Conservation (phyloP, 64 coral and sea anemone genomes). For the Montipora efflorescens region DNA sequence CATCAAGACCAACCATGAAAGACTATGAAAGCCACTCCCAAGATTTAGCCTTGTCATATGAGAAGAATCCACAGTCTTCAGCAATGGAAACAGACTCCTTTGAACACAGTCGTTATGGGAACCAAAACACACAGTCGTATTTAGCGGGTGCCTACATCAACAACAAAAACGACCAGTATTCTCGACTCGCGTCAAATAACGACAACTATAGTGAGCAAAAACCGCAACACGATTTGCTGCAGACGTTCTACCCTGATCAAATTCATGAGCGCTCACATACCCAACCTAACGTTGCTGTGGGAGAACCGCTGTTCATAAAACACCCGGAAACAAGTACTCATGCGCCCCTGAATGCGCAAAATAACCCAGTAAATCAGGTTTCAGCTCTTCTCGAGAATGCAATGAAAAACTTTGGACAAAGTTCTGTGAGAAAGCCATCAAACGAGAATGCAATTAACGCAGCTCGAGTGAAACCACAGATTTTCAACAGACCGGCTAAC, state of each 20-base stretch:
- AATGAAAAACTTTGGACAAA: slow-evolving; percentile 18
- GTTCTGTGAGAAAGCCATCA: background rate
- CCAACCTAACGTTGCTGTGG: slow-evolving; percentile 31
- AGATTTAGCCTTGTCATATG: slow-evolving; percentile 9
- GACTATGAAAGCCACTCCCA: slow-evolving; percentile 41
- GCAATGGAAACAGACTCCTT: background rate
- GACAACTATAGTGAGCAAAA: background rate
- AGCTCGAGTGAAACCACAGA: background rate
- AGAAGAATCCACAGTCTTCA: background rate
- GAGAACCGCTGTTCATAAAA: slow-evolving; percentile 37
- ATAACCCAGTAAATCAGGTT: background rate
- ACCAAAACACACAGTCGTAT: background rate
- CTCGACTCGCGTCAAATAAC: background rate
- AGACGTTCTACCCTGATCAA: slow-evolving; percentile 27
- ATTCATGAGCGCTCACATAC: slow-evolving; percentile 21
- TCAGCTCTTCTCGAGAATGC: background rate
- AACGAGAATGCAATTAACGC: background rate
- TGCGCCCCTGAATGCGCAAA: background rate
- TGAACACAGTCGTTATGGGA: background rate
- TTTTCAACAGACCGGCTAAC: background rate
- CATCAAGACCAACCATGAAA: slow-evolving; percentile 8
- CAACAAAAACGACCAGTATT: slow-evolving; percentile 4
- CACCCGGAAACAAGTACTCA: background rate
- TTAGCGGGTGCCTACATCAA: background rate
- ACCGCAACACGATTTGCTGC: slow-evolving; percentile 27